phyloP scores from a whole-genome alignment of 1,140 invertebrate species.

The Lepidostoma basale region DNA sequence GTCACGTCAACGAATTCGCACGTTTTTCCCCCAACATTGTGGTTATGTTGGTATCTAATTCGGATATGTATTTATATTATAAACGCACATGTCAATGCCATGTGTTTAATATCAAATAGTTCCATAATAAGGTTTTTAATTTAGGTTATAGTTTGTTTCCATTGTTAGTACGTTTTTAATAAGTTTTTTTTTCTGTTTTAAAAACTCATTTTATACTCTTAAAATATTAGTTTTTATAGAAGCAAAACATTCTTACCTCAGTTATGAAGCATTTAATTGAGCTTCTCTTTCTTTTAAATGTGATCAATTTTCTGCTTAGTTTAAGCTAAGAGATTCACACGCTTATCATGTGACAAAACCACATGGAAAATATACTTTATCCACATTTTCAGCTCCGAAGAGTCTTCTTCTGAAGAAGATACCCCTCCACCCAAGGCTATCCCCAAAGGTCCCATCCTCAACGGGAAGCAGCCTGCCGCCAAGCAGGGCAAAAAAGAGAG shows the following conservation, averaged over 20 bases:
- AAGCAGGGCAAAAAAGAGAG: slow-evolving; percentile 33
- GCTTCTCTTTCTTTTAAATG: neutral
- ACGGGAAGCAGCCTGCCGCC: slow-evolving; percentile 28
- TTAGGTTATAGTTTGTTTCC: no score
- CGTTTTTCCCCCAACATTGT: neutral
- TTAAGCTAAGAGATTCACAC: no score
- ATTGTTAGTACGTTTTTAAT: no score
- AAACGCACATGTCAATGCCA: neutral
- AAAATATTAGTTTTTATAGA: neutral
- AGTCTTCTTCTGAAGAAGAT: slow-evolving; percentile 40
- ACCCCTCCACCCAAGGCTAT: slow-evolving; percentile 10
- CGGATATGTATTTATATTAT: neutral
- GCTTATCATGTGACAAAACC: no score
- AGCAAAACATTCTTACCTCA: neutral
- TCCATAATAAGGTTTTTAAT: no score
- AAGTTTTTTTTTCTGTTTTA: no score
- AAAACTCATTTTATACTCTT: neutral
- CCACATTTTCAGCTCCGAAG: slow-evolving; percentile 33
- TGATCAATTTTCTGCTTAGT: neutral
- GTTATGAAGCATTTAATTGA: neutral
- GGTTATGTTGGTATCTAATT: neutral
- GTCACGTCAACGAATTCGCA: neutral
- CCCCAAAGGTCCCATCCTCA: neutral
- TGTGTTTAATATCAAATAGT: neutral
- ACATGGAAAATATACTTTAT: neutral